A percentile compares a stretch with the other conserved stretches of the same genome.
Evolutionary conservation across 1,140 invertebrate genomes (phyloP).

Genomic region (Panagrolaimus sp.): DNA sequence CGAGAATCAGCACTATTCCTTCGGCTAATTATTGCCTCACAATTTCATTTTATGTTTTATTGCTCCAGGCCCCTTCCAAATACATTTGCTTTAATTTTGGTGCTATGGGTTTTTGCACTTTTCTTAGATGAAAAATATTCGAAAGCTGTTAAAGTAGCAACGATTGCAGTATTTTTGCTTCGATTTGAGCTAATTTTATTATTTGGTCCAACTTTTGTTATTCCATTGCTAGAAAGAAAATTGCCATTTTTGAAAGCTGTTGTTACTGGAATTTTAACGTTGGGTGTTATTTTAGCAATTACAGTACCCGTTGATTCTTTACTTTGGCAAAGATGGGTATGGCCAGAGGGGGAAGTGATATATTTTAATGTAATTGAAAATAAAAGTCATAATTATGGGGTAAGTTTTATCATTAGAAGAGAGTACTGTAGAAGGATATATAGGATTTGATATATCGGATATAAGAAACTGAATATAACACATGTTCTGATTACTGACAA

Average conservation of each 20-base stretch:
- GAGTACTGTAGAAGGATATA: too few species aligned
- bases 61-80: slow-evolving; percentile 87
- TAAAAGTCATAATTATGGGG: slow-evolving; percentile 90
- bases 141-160: slow-evolving; percentile 75
- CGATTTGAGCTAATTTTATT: slow-evolving; percentile 79
- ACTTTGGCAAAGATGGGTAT: slow-evolving; percentile 81
- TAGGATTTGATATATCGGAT: too few species aligned
- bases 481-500: too few species aligned
- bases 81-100: slow-evolving; percentile 82
- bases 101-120: slow-evolving; percentile 63
- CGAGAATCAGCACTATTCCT: slow-evolving; percentile 73
- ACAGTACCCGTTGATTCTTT: slow-evolving; percentile 81
- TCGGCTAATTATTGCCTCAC: slow-evolving; percentile 74
- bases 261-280: slow-evolving; percentile 66
- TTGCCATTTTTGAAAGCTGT: slow-evolving; percentile 60
- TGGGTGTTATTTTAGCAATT: slow-evolving; percentile 63
- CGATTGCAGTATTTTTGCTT: slow-evolving; percentile 80
- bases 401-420: slow-evolving; percentile 62
- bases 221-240: slow-evolving; percentile 67
- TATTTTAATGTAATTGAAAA: slow-evolving; percentile 91
- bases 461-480: too few species aligned
- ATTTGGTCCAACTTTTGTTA: slow-evolving; percentile 76
- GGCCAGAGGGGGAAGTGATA: slow-evolving; percentile 95
- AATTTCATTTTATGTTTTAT: slow-evolving; percentile 98
- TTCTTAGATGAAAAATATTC: slow-evolving; percentile 68